Percentiles rank a stretch among this genome's conserved stretches.
Conservation (phyloP, 2,113 vertebrate genomes). For the Chiloscyllium plagiosum region DNA sequence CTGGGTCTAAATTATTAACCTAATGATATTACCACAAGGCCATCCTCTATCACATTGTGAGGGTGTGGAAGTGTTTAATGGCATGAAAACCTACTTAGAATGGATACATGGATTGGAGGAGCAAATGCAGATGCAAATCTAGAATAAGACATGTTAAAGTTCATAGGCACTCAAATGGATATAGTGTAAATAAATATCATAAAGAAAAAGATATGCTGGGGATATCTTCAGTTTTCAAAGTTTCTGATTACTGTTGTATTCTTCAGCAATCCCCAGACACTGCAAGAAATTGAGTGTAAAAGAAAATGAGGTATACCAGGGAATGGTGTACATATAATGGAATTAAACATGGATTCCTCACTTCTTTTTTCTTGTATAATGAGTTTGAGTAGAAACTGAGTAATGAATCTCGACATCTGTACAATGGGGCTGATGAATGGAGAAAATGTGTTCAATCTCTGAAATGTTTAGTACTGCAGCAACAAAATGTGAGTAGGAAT, state of each 20-base stretch:
- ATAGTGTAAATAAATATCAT: not conserved
- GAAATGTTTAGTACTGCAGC: not conserved
- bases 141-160: not conserved
- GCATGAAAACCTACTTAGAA: not conserved
- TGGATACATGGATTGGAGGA: not conserved
- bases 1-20: too few relatives aligned
- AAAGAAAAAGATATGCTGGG: not conserved
- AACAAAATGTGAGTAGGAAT: not conserved
- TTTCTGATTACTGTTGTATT: not conserved
- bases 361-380: not conserved
- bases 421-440: not conserved
- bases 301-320: not conserved
- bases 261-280: not conserved
- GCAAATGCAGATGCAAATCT: not conserved
- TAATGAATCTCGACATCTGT: not conserved
- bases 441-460: not conserved
- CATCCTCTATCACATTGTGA: not conserved
- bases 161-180: not conserved
- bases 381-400: not conserved
- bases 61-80: not conserved
- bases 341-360: not conserved
- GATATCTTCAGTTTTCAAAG: not conserved
- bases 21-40: too few relatives aligned
- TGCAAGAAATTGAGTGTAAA: not conserved
- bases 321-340: not conserved